These are phyloP conservation scores for Eutrigla gurnardus DNA, from an alignment of 2,797 vertebrate genomes.

Conservation along the genomic window DNA sequence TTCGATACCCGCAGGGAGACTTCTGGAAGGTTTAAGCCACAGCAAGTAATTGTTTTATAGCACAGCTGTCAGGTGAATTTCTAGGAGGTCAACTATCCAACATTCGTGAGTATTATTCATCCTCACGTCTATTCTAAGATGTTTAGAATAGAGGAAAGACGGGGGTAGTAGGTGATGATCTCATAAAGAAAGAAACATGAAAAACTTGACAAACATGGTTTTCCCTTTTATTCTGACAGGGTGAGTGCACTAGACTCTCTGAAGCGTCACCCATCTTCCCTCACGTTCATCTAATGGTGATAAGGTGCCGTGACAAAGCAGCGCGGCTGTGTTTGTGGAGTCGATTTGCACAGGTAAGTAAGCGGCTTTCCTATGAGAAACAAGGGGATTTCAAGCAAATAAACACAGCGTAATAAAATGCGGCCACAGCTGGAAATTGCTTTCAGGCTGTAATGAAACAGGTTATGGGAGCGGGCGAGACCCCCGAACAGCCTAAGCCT, in stretches of 20 bases:
- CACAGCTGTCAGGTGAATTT: constrained; percentile 59
- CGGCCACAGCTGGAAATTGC: constrained; percentile 65
- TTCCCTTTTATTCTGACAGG: background rate
- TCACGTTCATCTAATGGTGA: constrained; percentile 33
- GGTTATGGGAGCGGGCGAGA: constrained; percentile 60
- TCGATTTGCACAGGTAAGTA: constrained; percentile 68
- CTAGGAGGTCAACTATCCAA: constrained; percentile 26
- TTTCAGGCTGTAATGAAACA: constrained; percentile 70
- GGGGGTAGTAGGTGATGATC: background rate
- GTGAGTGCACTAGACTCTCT: background rate
- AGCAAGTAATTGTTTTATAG: constrained; percentile 74
- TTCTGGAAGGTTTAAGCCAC: constrained; percentile 64
- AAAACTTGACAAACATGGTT: constrained; percentile 2
- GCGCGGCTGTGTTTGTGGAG: constrained; percentile 42
- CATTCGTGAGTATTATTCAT: constrained; percentile 9
- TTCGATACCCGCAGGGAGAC: constrained; percentile 73
- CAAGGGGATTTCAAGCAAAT: constrained; percentile 67
- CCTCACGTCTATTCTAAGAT: constrained; percentile 2
- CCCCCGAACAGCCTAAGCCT: constrained; percentile 51
- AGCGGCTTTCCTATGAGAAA: constrained; percentile 63
- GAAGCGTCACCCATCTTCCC: constrained; percentile 49
- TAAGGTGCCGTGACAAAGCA: constrained; percentile 51
- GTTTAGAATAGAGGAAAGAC: background rate
- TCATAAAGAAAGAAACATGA: constrained; percentile 5
- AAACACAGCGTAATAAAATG: constrained; percentile 72